These are phyloP conservation scores for Elgaria multicarinata DNA, from an alignment of 2,113 vertebrate species.

Conservation along the genomic window DNA sequence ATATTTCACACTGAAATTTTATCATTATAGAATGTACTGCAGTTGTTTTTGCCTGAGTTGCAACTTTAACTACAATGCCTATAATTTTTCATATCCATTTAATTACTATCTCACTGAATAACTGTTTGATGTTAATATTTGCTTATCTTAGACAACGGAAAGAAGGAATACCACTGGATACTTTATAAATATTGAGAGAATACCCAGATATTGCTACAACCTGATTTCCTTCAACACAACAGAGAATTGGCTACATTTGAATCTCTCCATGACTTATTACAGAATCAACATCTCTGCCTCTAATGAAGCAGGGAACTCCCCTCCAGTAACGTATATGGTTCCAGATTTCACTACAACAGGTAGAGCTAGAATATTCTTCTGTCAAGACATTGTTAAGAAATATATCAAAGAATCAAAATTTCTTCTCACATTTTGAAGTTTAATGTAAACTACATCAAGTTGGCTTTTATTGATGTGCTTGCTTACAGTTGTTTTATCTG, in stretches of 20 bases:
- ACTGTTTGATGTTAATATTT: conserved; percentile 7
- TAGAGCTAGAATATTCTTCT: conserved; percentile 9
- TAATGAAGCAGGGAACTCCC: conserved; percentile 67
- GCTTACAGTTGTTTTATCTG: not conserved
- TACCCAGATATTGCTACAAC: conserved; percentile 51
- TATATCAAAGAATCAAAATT: not conserved
- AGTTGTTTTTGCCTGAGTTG: not conserved
- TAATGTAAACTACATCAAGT: not conserved
- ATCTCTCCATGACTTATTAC: conserved; percentile 63
- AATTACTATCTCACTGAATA: fast-evolving
- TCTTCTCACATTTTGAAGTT: not conserved
- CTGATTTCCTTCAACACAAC: conserved; percentile 26
- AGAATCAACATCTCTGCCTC: conserved; percentile 61
- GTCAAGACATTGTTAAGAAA: not conserved
- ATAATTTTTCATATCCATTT: not conserved
- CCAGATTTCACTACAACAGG: conserved; percentile 47
- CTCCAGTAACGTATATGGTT: conserved; percentile 43
- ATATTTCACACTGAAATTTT: not conserved
- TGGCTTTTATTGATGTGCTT: not conserved
- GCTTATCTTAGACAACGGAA: conserved; percentile 49
- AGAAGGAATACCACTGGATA: conserved; percentile 54
- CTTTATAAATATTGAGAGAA: conserved; percentile 51
- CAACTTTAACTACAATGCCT: not conserved
- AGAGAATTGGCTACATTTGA: conserved; percentile 46
- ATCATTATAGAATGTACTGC: not conserved